Evolutionary conservation across 1,140 invertebrate genomes (phyloP).

Genomic region (Lasioglossum baleicum): DNA sequence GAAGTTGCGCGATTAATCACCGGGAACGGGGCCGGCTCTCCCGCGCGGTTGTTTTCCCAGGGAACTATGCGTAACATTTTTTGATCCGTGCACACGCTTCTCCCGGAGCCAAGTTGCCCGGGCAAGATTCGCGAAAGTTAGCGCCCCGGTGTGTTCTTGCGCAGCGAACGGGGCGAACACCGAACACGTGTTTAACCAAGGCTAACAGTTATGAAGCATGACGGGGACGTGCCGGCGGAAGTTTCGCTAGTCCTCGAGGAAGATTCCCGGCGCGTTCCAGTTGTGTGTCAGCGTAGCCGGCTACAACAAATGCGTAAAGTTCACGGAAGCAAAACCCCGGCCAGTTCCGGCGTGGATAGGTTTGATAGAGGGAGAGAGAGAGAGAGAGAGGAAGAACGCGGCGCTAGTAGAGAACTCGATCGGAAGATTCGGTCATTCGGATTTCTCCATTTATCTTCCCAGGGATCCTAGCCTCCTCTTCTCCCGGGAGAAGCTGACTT

Average conservation of each 20-base stretch:
- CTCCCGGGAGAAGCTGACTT: background rate
- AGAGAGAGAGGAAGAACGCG: background rate
- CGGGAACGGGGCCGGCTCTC: background rate
- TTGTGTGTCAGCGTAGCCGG: conserved; percentile 22
- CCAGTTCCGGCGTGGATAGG: no score
- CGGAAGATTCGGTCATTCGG: conserved; percentile 5
- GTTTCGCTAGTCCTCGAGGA: conserved; percentile 30
- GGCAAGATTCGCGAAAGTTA: background rate
- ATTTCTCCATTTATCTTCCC: conserved; percentile 14
- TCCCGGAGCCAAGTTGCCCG: background rate
- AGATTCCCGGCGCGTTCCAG: conserved; percentile 38
- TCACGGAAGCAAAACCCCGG: conserved; percentile 3
- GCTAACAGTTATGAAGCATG: conserved; percentile 49
- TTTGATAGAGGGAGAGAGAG: no score
- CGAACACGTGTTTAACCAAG: conserved; percentile 36
- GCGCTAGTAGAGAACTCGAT: background rate
- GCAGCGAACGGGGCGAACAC: background rate
- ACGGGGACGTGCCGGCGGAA: conserved; percentile 34
- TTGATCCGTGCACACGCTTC: background rate
- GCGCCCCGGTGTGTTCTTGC: background rate
- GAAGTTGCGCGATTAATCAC: conserved; percentile 6
- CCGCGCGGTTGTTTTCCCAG: background rate
- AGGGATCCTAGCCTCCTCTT: background rate
- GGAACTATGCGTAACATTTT: conserved; percentile 10
- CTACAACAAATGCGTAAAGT: conserved; percentile 38